A percentile compares a stretch with the other conserved stretches of the same genome.
phyloP scores from a whole-genome alignment of 2,797 vertebrate species.

The Decapterus maruadsi region DNA sequence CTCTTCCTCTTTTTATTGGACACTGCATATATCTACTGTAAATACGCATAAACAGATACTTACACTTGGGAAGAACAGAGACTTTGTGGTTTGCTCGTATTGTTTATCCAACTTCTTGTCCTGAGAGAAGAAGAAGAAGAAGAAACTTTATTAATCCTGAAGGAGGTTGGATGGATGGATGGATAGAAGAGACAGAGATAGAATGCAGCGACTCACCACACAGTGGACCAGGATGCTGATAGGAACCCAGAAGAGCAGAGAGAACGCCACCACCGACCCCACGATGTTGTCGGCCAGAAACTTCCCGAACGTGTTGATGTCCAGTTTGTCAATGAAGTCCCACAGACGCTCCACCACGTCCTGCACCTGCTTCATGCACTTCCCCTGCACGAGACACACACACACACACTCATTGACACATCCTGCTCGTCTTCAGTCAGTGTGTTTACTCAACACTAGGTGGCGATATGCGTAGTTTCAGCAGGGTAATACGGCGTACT shows the following conservation, averaged over 20 bases:
- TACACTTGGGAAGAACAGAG: slow-evolving; percentile 94
- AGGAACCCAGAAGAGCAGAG: slow-evolving; percentile 95
- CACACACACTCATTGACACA: no score
- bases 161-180: no score
- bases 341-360: slow-evolving; percentile 96
- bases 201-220: slow-evolving; percentile 85
- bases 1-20: no score
- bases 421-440: no score
- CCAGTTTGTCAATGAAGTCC: slow-evolving; percentile 97
- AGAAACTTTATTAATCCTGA: no score
- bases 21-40: neutral
- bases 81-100: slow-evolving; percentile 91
- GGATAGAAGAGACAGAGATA: no score
- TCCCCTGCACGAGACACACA: slow-evolving; percentile 83
- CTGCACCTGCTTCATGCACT: slow-evolving; percentile 97
- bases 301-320: slow-evolving; percentile 96
- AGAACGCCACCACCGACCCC: slow-evolving; percentile 96
- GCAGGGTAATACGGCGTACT: no score
- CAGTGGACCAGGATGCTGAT: slow-evolving; percentile 97
- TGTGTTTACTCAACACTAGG: no score
- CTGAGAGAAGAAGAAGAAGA: slow-evolving; percentile 71
- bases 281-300: slow-evolving; percentile 97
- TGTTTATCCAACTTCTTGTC: slow-evolving; percentile 95
- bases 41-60: slow-evolving; percentile 43
- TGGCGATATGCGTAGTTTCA: no score